Base-by-base conservation (phyloP, 2,888 invertebrate genomes). In the Drosophila dives region DNA sequence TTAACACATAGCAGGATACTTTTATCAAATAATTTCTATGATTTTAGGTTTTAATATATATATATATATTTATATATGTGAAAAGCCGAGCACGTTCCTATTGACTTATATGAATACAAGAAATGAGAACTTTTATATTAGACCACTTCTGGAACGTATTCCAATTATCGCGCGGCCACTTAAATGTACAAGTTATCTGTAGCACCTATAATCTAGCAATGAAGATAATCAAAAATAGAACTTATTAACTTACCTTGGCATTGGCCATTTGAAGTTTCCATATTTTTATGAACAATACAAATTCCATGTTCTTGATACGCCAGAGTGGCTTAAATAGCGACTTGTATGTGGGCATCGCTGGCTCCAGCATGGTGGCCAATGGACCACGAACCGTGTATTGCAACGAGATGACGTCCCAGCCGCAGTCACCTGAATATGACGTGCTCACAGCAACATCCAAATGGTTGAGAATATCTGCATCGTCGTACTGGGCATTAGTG, bases 401-500 rank as follows among this genome's bases (percentile, higher is more conserved):
- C 65, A 93, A 68, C 2, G 92, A 91, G 26, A 93, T 86, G 59
- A 93, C 92, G 79, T 93, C 93, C 93, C 93, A 93, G 51, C 93
- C 93, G 42, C 90, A 90, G 45, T 93, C 93, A 10, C 92, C 93
- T 8, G 91, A 89, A 71, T 89, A 92, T 3, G 93, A 89, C 7
- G 90, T 74, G 77, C 96, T 92, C 29, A 97, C 94, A 83, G 96
- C 95, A 62, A 98, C 97, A 93, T 98, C 98, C 38, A 99, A 94
- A 23, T 98, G 94, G 83, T 96, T 96, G 17, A 99, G 94, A 58
- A 99, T 97, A 92, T 99, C 98, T 42, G 96, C 95, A 91, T 98
- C 97, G 91, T 99, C 98, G 93, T 96, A 97, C 93, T 98, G 98
- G 17, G 98, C 98, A 93, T 98, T 98, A 17, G 99, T 99, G 34